phyloP scores from a whole-genome alignment of 2,888 invertebrate species.

The Pilophorus perplexus region DNA sequence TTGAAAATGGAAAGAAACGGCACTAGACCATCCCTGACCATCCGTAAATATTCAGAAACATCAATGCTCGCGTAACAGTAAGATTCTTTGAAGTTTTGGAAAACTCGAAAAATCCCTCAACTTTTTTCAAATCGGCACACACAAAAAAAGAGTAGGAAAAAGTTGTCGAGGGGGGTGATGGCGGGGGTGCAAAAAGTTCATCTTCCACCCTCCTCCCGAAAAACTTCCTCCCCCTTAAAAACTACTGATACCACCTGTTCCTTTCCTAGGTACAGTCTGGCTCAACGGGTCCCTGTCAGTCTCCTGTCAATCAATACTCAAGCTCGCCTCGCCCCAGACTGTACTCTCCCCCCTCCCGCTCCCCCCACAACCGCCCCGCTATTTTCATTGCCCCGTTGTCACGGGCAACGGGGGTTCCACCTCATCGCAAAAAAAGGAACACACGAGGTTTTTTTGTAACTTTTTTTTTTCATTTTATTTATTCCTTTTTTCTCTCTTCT shows the following conservation, averaged over 20 bases:
- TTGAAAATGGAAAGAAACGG: no score
- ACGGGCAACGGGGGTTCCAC: constrained; percentile 43
- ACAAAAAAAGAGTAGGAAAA: no score
- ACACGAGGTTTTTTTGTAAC: neutral
- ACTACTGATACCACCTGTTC: constrained; percentile 38
- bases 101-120: no score
- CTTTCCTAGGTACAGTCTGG: constrained; percentile 40
- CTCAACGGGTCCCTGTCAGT: constrained; percentile 45
- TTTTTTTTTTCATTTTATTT: neutral
- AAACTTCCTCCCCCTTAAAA: neutral
- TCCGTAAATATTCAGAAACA: no score
- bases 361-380: constrained; percentile 38
- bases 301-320: constrained; percentile 49
- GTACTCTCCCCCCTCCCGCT: constrained; percentile 41
- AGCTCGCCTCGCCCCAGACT: constrained; percentile 29
- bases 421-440: constrained; percentile 35
- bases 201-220: neutral
- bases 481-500: no score
- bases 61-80: no score
- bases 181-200: neutral
- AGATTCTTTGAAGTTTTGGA: no score
- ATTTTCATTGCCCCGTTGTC: constrained; percentile 46
- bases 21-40: no score
- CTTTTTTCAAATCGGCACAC: no score
- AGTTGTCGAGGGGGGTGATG: no score